A percentile compares a stretch with the other conserved stretches of the same genome.
Evolutionary conservation across 2,888 invertebrate genomes (phyloP).

Genomic region (Dynastes maya): DNA sequence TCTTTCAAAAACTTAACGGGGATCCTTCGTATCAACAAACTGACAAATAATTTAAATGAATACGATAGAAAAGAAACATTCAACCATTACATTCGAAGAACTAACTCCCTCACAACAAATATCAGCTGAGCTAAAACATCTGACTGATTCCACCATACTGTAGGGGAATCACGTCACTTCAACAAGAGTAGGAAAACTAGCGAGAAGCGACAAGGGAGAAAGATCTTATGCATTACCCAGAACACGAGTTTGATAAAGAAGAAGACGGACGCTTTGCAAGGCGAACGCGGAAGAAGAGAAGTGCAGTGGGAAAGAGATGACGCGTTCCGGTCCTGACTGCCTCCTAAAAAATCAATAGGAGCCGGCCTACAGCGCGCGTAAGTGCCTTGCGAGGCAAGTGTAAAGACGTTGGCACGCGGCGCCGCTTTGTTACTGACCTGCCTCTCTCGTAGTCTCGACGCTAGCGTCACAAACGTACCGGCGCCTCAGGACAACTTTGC

Average conservation of each 20-base stretch:
- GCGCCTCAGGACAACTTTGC: constrained; percentile 61
- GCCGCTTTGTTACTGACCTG: constrained; percentile 68
- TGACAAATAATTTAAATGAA: no score
- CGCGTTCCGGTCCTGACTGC: constrained; percentile 34
- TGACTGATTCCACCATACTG: no score
- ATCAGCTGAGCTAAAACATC: no score
- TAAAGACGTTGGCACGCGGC: constrained; percentile 66
- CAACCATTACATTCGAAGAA: no score
- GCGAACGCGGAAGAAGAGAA: constrained; percentile 31
- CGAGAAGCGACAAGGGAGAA: neutral
- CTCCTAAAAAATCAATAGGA: constrained; percentile 59
- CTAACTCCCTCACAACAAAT: no score
- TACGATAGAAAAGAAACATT: no score
- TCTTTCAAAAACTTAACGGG: no score
- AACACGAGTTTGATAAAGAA: neutral
- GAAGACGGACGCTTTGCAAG: neutral
- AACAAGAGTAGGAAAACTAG: no score
- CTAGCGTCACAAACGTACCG: constrained; percentile 64
- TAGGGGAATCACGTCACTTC: no score
- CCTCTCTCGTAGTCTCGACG: constrained; percentile 64
- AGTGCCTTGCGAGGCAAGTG: constrained; percentile 62
- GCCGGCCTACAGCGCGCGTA: constrained; percentile 55
- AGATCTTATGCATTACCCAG: neutral
- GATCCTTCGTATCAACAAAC: no score
- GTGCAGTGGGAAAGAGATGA: constrained; percentile 52